phyloP scores from a whole-genome alignment of 2,888 invertebrate species.

The Himalopsyche kuldschensis region DNA sequence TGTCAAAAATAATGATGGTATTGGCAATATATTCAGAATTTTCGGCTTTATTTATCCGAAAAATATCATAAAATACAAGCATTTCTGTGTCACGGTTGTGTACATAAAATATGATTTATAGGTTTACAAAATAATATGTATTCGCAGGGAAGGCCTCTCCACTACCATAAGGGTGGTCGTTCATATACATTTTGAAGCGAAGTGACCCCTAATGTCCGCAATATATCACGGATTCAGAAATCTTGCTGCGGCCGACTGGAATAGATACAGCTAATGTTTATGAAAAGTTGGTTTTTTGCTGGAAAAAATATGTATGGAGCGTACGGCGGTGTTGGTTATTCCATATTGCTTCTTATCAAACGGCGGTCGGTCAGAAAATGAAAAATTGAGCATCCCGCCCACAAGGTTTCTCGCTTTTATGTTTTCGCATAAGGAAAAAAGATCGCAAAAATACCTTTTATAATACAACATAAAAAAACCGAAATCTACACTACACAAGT shows the following conservation, averaged over 20 bases:
- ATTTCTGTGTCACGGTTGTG: background rate
- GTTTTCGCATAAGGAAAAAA: background rate
- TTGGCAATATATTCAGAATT: background rate
- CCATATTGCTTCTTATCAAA: conserved; percentile 41
- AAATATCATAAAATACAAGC: background rate
- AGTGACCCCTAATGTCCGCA: conserved; percentile 36
- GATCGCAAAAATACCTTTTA: background rate
- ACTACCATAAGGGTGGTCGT: conserved; percentile 24
- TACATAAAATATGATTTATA: conserved; percentile 2
- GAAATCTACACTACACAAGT: too few relatives aligned
- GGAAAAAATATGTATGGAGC: conserved; percentile 35
- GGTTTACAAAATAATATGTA: conserved; percentile 7
- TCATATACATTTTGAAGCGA: conserved; percentile 28
- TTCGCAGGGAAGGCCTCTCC: background rate
- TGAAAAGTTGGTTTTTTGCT: conserved; percentile 35
- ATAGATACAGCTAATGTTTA: conserved; percentile 36
- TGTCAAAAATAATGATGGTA: background rate
- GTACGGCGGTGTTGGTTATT: conserved; percentile 34
- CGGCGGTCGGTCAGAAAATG: conserved; percentile 36
- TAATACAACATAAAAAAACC: too few relatives aligned
- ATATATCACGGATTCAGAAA: conserved; percentile 35
- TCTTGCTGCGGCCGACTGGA: conserved; percentile 22
- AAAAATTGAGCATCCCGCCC: conserved; percentile 32
- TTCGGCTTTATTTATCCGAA: conserved; percentile 4
- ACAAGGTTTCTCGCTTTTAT: background rate